These are phyloP conservation scores for Indicator indicator DNA, from an alignment of 2,113 vertebrate genomes.

Conservation along the genomic window DNA sequence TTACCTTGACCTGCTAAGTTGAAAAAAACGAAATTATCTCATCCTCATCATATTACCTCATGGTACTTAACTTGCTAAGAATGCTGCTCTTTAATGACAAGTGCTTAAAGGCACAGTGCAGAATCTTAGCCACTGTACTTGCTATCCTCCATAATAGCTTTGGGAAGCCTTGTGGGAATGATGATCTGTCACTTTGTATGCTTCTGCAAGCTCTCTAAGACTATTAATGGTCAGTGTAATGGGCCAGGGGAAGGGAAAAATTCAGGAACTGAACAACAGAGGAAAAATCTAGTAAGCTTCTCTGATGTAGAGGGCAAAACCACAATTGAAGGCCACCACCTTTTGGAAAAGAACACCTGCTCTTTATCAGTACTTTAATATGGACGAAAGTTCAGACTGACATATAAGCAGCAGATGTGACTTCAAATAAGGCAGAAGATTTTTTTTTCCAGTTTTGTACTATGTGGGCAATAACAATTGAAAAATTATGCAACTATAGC, in stretches of 20 bases:
- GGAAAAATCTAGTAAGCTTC: background rate
- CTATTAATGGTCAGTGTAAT: background rate
- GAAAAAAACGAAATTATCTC: constrained; percentile 23
- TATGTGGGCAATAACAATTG: background rate
- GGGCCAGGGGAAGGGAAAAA: background rate
- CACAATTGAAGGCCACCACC: background rate
- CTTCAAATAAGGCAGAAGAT: background rate
- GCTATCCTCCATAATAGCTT: background rate
- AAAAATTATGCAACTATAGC: background rate
- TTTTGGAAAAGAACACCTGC: background rate
- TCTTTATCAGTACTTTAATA: background rate
- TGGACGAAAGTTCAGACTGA: background rate
- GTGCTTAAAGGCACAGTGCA: constrained; percentile 26
- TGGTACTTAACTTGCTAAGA: constrained; percentile 11
- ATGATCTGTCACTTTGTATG: background rate
- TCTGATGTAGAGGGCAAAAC: background rate
- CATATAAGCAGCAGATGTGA: background rate
- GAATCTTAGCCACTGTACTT: background rate
- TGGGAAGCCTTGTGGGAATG: background rate
- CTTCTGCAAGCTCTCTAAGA: background rate
- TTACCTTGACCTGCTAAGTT: constrained; percentile 17
- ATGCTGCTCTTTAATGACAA: constrained; percentile 7
- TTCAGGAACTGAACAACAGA: background rate
- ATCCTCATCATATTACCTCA: constrained; percentile 11
- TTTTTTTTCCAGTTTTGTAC: background rate